Conservation (phyloP, 2,113 vertebrate genomes). For the Barnardius zonarius region DNA sequence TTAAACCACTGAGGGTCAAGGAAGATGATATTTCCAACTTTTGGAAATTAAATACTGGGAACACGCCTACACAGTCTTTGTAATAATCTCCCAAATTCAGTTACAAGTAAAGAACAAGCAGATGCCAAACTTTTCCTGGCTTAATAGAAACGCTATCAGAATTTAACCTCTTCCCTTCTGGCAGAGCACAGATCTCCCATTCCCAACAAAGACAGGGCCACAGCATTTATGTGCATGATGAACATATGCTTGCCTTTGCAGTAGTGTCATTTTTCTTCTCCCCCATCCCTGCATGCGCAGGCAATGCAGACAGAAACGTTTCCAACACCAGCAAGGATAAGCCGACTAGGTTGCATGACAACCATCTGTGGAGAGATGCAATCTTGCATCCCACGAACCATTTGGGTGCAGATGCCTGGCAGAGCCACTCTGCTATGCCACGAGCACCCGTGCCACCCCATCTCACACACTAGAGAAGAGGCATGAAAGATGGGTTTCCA, state of each 20-base stretch:
- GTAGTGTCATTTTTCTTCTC: not conserved
- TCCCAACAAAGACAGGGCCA: not conserved
- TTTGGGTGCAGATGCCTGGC: not conserved
- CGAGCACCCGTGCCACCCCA: not conserved
- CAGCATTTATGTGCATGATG: not conserved
- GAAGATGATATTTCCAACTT: slow-evolving; percentile 67
- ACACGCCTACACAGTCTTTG: slow-evolving; percentile 63
- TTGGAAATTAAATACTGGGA: slow-evolving; percentile 56
- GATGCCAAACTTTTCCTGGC: slow-evolving; percentile 52
- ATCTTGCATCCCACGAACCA: rapidly evolving
- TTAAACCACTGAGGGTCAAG: slow-evolving; percentile 15
- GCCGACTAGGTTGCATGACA: not conserved
- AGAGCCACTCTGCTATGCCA: not conserved
- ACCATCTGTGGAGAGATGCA: not conserved
- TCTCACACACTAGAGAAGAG: not conserved
- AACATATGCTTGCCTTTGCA: not conserved
- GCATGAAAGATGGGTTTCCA: not conserved
- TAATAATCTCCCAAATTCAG: slow-evolving; percentile 55
- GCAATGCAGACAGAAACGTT: not conserved
- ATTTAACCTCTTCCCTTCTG: slow-evolving; percentile 55
- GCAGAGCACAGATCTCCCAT: not conserved
- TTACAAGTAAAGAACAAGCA: slow-evolving; percentile 46
- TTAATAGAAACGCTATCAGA: not conserved
- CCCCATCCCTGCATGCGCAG: not conserved
- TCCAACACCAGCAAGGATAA: not conserved